Percentiles rank a stretch among this genome's conserved stretches.
Conservation (phyloP, 2,797 vertebrate genomes). For the Peromyscus aztecus region DNA sequence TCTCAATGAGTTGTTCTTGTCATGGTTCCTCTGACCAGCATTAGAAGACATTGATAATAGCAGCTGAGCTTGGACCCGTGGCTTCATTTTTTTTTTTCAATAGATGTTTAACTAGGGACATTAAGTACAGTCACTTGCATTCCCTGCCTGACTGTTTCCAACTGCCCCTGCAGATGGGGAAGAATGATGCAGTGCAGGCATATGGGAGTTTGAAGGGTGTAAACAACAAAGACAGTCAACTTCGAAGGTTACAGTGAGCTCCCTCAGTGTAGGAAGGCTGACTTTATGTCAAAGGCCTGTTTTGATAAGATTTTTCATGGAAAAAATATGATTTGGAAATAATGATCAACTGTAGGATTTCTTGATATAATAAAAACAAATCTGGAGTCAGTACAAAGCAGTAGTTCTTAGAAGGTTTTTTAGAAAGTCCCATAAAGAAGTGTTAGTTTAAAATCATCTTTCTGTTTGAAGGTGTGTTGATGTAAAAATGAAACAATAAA, state of each 20-base stretch:
- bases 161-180: background rate
- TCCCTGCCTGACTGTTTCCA: conserved; percentile 10
- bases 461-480: conserved; percentile 31
- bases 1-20: background rate
- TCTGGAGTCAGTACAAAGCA: conserved; percentile 32
- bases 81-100: conserved; percentile 5
- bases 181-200: background rate
- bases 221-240: conserved; percentile 32
- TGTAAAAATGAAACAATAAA: conserved; percentile 52
- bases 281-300: background rate
- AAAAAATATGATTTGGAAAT: conserved; percentile 36
- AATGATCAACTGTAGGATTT: conserved; percentile 38
- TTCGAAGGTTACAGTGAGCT: background rate
- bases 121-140: background rate
- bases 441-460: conserved; percentile 43
- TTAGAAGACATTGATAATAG: background rate
- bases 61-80: background rate
- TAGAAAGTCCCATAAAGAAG: background rate
- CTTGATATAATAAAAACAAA: conserved; percentile 43
- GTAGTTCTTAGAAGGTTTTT: conserved; percentile 54
- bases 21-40: background rate
- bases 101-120: background rate
- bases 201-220: background rate
- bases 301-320: conserved; percentile 19
- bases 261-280: background rate